Conservation (phyloP, 2,888 invertebrate genomes). For the Spodoptera exigua region DNA sequence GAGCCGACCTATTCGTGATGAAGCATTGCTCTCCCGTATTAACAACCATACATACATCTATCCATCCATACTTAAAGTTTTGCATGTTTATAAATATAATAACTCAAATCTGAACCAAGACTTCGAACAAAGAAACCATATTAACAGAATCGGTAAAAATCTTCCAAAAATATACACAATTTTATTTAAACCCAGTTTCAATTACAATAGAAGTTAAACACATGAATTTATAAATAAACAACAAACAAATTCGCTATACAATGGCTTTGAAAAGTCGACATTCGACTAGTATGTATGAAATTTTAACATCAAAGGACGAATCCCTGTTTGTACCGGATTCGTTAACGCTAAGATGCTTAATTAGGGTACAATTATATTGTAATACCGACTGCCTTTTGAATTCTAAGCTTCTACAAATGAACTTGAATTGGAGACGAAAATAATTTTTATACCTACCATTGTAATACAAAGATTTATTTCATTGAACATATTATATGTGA, state of each 20-base stretch:
- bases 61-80: too few relatives aligned
- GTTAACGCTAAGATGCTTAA: constrained; percentile 12
- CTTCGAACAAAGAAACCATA: too few relatives aligned
- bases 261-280: constrained; percentile 27
- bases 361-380: constrained; percentile 32
- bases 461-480: not conserved
- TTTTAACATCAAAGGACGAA: constrained; percentile 38
- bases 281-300: constrained; percentile 14
- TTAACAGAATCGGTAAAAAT: too few relatives aligned
- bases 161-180: too few relatives aligned
- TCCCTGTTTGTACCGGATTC: not conserved
- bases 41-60: too few relatives aligned
- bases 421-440: not conserved
- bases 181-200: too few relatives aligned
- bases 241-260: constrained; percentile 20
- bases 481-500: too few relatives aligned
- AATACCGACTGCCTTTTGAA: constrained; percentile 19
- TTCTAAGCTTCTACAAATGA: not conserved
- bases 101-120: too few relatives aligned
- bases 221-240: constrained; percentile 3
- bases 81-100: too few relatives aligned
- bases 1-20: too few relatives aligned
- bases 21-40: too few relatives aligned
- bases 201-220: not conserved
- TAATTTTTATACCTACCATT: not conserved